These are phyloP conservation scores for Ennomos erosarius DNA, from an alignment of 2,888 invertebrate genomes.

Conservation along the genomic window DNA sequence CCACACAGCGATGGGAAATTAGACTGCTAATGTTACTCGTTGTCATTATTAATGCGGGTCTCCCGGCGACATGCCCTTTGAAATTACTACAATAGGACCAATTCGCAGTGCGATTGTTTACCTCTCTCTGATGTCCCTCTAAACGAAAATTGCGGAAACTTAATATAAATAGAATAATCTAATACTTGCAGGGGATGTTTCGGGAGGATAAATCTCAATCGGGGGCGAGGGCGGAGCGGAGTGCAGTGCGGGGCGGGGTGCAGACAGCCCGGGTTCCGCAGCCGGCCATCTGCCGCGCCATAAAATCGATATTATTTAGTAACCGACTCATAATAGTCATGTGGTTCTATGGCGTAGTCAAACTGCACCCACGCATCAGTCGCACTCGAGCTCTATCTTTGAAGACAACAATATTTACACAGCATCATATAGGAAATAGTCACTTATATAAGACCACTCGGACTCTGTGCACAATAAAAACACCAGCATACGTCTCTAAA, in stretches of 20 bases:
- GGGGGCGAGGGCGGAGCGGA: constrained; percentile 72
- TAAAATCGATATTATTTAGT: constrained; percentile 82
- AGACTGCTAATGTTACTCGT: constrained; percentile 68
- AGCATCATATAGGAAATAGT: constrained; percentile 19
- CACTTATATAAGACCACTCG: constrained; percentile 15
- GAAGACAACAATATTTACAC: constrained; percentile 25
- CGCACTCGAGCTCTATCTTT: constrained; percentile 17
- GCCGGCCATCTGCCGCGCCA: constrained; percentile 81
- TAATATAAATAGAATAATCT: constrained; percentile 84
- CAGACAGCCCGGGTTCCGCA: constrained; percentile 64
- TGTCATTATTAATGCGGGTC: constrained; percentile 75
- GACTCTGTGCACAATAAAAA: constrained; percentile 19
- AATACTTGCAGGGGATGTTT: constrained; percentile 78
- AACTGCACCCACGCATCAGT: constrained; percentile 28
- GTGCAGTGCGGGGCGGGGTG: constrained; percentile 62
- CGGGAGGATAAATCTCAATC: constrained; percentile 81
- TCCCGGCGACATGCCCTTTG: constrained; percentile 67
- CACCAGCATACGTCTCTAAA: neutral
- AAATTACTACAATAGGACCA: constrained; percentile 74
- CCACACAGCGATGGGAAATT: constrained; percentile 58
- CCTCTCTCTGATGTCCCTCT: constrained; percentile 70
- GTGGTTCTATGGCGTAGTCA: constrained; percentile 39
- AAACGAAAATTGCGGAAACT: constrained; percentile 82
- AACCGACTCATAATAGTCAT: constrained; percentile 58
- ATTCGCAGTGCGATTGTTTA: constrained; percentile 68